phyloP scores from a whole-genome alignment of 2,888 invertebrate genomes.

The Harpagoxenus sublaevis region DNA sequence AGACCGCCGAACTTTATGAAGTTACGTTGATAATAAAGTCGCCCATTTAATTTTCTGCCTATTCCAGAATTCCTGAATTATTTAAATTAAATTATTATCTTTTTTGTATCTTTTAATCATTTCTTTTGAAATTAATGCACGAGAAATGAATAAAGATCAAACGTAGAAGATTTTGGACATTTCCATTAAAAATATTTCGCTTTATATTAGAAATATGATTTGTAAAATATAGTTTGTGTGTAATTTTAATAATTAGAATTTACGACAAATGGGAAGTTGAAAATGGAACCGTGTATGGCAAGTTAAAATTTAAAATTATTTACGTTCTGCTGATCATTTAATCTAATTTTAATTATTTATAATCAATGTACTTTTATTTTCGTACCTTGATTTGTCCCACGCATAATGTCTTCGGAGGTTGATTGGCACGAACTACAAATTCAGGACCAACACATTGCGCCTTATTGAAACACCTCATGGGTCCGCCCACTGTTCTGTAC shows the following conservation, averaged over 20 bases:
- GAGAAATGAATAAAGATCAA: neutral
- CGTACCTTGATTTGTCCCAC: conserved; percentile 88
- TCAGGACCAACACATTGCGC: conserved; percentile 90
- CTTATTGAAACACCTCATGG: conserved; percentile 84
- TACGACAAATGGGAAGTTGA: neutral
- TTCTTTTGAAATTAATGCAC: neutral
- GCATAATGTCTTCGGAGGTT: conserved; percentile 89
- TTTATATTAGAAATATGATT: neutral
- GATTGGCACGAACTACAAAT: conserved; percentile 91
- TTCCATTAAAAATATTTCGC: neutral
- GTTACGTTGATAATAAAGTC: neutral
- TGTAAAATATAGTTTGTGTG: neutral
- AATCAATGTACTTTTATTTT: conserved; percentile 7
- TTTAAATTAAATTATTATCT: neutral
- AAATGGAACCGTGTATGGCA: neutral
- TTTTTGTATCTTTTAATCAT: neutral
- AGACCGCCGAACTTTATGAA: neutral
- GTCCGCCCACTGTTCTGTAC: conserved; percentile 88
- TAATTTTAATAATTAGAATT: conserved; percentile 2
- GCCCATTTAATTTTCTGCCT: neutral
- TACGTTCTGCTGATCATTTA: conserved; percentile 18
- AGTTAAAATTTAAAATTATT: neutral
- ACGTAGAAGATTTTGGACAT: neutral
- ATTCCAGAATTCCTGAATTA: neutral
- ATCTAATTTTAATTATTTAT: neutral